Conservation (phyloP, 1,140 invertebrate genomes). For the Drosophila punjabiensis region DNA sequence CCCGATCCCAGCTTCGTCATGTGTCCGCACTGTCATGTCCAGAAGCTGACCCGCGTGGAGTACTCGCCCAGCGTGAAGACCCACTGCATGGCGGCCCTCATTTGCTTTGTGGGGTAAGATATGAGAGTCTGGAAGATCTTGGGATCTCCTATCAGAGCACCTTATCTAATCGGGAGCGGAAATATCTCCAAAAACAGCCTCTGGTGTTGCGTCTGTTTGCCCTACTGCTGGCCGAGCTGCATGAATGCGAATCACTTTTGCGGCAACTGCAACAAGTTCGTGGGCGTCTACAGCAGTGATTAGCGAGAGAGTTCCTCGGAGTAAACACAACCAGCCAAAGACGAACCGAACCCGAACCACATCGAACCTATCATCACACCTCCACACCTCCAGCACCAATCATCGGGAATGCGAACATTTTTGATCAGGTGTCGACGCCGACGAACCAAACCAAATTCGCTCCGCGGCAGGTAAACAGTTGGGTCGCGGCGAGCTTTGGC, state of each 20-base stretch:
- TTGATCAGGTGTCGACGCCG: conserved; percentile 49
- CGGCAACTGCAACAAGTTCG: conserved; percentile 88
- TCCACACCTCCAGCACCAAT: conserved; percentile 3
- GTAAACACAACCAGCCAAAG: conserved; percentile 34
- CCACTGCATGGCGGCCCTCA: conserved; percentile 87
- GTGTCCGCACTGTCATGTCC: conserved; percentile 87
- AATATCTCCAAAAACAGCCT: conserved; percentile 43
- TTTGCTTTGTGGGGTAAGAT: conserved; percentile 87
- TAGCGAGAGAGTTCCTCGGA: conserved; percentile 5
- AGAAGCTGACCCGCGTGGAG: conserved; percentile 86
- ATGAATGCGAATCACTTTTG: conserved; percentile 89
- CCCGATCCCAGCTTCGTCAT: conserved; percentile 84
- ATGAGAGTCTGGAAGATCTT: background rate
- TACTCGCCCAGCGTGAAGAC: conserved; percentile 87
- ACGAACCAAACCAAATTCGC: conserved; percentile 11
- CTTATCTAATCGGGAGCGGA: conserved; percentile 43
- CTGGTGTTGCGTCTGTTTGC: conserved; percentile 88
- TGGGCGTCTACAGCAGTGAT: conserved; percentile 87
- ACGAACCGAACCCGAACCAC: conserved; percentile 24
- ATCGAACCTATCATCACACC: conserved; percentile 35
- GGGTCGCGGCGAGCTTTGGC: conserved; percentile 51
- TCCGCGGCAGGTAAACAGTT: conserved; percentile 33
- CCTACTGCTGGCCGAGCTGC: conserved; percentile 89
- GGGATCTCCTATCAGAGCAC: background rate
- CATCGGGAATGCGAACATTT: conserved; percentile 52